Conservation (phyloP, 2,113 vertebrate species). For the Tachycineta bicolor region DNA sequence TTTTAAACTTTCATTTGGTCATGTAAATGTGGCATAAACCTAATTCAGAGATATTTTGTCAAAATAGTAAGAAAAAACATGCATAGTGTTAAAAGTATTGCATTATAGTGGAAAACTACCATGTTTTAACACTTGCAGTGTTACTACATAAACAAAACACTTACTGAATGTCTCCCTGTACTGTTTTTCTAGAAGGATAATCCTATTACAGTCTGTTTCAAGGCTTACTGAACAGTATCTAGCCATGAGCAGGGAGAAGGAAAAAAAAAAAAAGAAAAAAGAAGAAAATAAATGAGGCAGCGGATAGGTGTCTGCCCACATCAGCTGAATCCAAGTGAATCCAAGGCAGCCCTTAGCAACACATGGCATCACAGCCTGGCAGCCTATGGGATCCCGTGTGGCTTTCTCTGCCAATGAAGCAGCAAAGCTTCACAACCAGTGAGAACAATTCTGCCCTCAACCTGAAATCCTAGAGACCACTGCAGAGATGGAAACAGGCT, state of each 20-base stretch:
- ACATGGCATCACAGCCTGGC: neutral
- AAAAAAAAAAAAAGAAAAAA: neutral
- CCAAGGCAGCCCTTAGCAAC: constrained; percentile 30
- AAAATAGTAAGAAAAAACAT: neutral
- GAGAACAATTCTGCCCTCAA: neutral
- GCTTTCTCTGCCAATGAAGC: neutral
- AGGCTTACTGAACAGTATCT: neutral
- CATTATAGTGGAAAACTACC: neutral
- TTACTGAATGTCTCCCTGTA: neutral
- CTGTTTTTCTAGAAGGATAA: neutral
- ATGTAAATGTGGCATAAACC: accelerated
- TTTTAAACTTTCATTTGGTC: neutral
- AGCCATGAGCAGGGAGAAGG: neutral
- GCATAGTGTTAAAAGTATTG: accelerated
- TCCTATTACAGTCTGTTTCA: constrained; percentile 15
- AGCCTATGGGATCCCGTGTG: neutral
- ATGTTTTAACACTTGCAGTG: neutral
- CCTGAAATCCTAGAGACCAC: neutral
- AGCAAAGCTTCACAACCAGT: neutral
- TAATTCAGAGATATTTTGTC: neutral
- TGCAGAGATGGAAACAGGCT: neutral
- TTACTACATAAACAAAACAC: neutral
- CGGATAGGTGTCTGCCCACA: neutral
- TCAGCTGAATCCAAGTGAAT: neutral
- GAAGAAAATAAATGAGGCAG: neutral